These are phyloP conservation scores for Threskiornis aethiopicus DNA, from an alignment of 2,797 vertebrate species.

Conservation along the genomic window DNA sequence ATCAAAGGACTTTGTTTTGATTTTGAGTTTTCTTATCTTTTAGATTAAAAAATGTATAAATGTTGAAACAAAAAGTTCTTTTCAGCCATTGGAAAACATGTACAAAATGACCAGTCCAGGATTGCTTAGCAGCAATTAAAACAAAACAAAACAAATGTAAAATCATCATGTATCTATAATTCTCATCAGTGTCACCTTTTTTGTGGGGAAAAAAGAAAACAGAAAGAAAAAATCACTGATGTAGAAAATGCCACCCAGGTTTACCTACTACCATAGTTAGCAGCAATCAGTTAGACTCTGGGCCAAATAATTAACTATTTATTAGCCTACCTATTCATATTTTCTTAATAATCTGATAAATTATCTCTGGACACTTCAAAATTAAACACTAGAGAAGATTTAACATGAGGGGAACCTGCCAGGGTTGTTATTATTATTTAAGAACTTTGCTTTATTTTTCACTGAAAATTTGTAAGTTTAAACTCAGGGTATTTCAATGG, in stretches of 20 bases:
- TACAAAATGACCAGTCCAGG: not conserved
- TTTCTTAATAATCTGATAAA: not conserved
- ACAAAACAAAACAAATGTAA: not conserved
- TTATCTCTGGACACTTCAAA: not conserved
- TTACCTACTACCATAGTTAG: not conserved
- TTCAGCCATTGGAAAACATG: not conserved
- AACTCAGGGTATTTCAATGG: not conserved
- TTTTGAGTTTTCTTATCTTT: not conserved
- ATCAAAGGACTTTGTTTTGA: no score
- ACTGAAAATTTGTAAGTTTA: not conserved
- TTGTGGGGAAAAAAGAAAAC: no score
- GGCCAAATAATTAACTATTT: not conserved
- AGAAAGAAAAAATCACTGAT: not conserved
- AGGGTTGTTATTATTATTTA: not conserved
- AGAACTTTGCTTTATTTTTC: not conserved
- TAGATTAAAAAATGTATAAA: not conserved
- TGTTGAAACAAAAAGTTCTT: not conserved
- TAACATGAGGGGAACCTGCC: not conserved
- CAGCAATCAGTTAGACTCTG: not conserved
- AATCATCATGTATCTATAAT: not conserved
- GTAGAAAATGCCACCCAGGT: fast-evolving
- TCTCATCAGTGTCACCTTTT: not conserved
- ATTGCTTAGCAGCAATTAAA: not conserved
- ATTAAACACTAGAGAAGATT: not conserved
- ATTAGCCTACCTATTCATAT: not conserved